These are phyloP conservation scores for Hydractinia symbiolongicarpus DNA, from an alignment of 30 jellyfish, hydroid and myxozoan species.

Conservation along the genomic window DNA sequence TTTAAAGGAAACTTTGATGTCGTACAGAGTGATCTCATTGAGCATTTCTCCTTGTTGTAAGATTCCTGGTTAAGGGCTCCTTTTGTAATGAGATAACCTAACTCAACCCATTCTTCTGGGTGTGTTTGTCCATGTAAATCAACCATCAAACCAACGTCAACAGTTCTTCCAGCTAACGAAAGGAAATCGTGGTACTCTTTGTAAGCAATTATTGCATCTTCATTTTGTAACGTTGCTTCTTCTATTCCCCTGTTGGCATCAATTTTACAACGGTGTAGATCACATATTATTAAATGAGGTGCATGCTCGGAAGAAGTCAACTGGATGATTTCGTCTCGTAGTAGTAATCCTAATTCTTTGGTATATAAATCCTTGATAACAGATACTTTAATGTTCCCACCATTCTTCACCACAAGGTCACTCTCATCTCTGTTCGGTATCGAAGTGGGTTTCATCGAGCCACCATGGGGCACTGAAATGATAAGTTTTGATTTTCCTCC, in stretches of 20 bases:
- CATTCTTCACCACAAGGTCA: background rate
- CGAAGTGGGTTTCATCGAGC: background rate
- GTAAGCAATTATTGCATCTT: conserved; percentile 7
- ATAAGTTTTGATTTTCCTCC: background rate
- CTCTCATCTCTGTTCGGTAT: background rate
- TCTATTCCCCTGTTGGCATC: background rate
- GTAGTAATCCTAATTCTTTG: conserved; percentile 7
- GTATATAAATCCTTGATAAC: background rate
- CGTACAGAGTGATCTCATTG: background rate
- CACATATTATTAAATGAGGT: conserved; percentile 7
- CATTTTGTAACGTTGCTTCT: conserved; percentile 18
- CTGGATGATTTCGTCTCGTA: conserved; percentile 7
- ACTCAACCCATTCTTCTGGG: conserved; percentile 24
- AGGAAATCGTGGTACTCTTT: conserved; percentile 1
- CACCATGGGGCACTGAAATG: background rate
- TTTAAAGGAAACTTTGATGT: background rate
- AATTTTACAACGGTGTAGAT: conserved; percentile 16
- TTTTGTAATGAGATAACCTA: background rate
- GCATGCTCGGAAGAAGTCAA: conserved; percentile 10
- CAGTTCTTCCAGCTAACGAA: background rate
- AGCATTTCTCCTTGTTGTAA: background rate
- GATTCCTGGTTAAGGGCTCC: background rate
- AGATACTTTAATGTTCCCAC: background rate
- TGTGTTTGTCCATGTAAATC: conserved; percentile 20
- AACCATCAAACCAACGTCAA: conserved; percentile 1